Conservation (phyloP, 92 coral and sea anemone genomes). For the Palythoa grandiflora region DNA sequence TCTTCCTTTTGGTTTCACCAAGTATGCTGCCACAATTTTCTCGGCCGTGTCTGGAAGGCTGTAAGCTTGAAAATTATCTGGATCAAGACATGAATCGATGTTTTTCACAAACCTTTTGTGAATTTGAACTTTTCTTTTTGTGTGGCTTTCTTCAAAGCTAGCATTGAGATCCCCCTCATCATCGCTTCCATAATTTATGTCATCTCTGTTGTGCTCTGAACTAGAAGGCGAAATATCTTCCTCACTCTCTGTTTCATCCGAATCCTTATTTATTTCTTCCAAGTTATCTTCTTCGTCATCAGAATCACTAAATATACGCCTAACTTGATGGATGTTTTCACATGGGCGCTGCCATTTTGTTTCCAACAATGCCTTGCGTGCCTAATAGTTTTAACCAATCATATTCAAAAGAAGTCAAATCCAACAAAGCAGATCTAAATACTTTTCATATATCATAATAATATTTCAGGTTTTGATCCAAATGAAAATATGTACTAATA, state of each 20-base stretch:
- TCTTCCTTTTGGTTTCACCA: neutral
- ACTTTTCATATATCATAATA: neutral
- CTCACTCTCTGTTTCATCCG: constrained; percentile 5
- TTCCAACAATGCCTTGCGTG: neutral
- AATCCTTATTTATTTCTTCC: neutral
- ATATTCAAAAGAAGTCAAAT: too few relatives aligned
- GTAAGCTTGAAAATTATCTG: neutral
- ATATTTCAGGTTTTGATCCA: neutral
- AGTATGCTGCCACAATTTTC: neutral
- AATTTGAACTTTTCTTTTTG: constrained; percentile 1
- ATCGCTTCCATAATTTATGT: neutral
- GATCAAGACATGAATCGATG: neutral
- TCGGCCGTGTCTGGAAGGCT: neutral
- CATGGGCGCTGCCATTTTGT: constrained; percentile 2
- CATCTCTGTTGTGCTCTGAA: neutral
- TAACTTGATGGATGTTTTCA: neutral
- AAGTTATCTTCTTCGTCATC: neutral
- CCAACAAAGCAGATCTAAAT: too few relatives aligned
- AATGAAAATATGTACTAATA: neutral
- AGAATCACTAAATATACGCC: neutral
- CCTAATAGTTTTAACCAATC: neutral
- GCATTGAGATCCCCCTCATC: neutral
- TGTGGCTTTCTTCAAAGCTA: neutral
- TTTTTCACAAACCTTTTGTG: neutral
- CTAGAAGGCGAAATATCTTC: neutral